Evolutionary conservation across 2,888 invertebrate genomes (phyloP).

Genomic region (Encarsia formosa): DNA sequence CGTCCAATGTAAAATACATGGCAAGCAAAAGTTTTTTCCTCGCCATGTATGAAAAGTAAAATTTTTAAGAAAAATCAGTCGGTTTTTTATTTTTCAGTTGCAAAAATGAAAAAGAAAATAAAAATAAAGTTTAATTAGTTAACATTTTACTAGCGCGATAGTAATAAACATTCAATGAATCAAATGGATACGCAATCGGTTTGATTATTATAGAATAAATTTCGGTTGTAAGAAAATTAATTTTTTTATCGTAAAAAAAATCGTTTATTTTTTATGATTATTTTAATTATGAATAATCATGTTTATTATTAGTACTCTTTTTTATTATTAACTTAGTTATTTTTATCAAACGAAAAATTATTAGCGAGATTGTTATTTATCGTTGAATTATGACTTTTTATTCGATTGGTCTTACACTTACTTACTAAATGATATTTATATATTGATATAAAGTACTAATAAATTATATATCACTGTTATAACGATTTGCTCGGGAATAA

Average conservation of each 20-base stretch:
- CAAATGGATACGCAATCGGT: constrained; percentile 10
- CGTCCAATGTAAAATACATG: constrained; percentile 24
- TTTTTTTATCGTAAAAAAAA: constrained; percentile 24
- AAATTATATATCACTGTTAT: constrained; percentile 31
- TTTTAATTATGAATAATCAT: constrained; percentile 9
- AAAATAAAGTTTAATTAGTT: neutral
- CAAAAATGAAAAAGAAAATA: constrained; percentile 10
- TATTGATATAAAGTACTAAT: constrained; percentile 25
- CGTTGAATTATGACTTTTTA: constrained; percentile 31
- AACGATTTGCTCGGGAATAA: constrained; percentile 29
- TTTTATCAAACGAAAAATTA: constrained; percentile 20
- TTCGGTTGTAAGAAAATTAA: constrained; percentile 17
- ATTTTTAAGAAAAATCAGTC: constrained; percentile 19
- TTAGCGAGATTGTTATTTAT: constrained; percentile 30
- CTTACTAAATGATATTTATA: constrained; percentile 34
- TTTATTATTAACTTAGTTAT: constrained; percentile 24
- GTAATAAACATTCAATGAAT: constrained; percentile 28
- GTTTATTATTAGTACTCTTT: constrained; percentile 21
- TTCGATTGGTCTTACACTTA: constrained; percentile 25
- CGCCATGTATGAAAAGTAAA: constrained; percentile 21
- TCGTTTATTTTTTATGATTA: constrained; percentile 4
- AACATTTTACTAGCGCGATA: constrained; percentile 15
- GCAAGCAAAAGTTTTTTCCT: constrained; percentile 22
- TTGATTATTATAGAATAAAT: constrained; percentile 4
- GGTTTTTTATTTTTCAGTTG: constrained; percentile 17